A percentile compares a stretch with the other conserved stretches of the same genome.
phyloP scores from a whole-genome alignment of 2,113 vertebrate genomes.

The Aptenodytes patagonicus region DNA sequence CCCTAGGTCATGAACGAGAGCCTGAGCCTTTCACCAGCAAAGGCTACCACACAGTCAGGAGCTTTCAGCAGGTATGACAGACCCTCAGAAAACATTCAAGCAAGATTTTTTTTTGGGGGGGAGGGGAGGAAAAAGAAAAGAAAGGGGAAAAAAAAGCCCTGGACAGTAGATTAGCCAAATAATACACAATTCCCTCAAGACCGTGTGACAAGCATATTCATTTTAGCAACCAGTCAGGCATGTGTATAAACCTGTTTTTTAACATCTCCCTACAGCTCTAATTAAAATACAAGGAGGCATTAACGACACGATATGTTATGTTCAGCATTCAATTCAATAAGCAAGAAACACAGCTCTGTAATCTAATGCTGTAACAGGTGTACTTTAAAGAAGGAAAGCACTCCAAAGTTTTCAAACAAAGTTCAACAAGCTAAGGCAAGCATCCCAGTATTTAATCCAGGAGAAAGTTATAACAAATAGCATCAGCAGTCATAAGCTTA shows the following conservation, averaged over 20 bases:
- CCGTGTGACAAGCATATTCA: background rate
- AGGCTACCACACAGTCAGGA: background rate
- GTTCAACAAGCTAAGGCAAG: conserved; percentile 18
- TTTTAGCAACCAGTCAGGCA: conserved; percentile 22
- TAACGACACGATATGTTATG: background rate
- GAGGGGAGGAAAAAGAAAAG: background rate
- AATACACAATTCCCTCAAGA: background rate
- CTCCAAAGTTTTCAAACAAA: background rate
- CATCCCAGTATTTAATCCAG: background rate
- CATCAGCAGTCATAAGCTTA: conserved; percentile 28
- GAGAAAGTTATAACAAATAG: background rate
- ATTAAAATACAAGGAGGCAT: conserved; percentile 25
- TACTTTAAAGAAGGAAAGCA: background rate
- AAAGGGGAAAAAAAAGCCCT: background rate
- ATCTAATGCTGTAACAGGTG: conserved; percentile 15
- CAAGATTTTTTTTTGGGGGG: background rate
- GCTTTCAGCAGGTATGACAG: background rate
- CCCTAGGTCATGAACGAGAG: background rate
- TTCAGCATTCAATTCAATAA: background rate
- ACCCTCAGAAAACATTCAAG: background rate
- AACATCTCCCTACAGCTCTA: conserved; percentile 12
- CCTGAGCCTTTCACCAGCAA: background rate
- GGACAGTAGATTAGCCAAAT: background rate
- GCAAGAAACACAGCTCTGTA: background rate
- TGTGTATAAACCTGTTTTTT: conserved; percentile 18